Evolutionary conservation across 2,888 invertebrate species (phyloP).

Genomic region (Ichneumoninae sp.): DNA sequence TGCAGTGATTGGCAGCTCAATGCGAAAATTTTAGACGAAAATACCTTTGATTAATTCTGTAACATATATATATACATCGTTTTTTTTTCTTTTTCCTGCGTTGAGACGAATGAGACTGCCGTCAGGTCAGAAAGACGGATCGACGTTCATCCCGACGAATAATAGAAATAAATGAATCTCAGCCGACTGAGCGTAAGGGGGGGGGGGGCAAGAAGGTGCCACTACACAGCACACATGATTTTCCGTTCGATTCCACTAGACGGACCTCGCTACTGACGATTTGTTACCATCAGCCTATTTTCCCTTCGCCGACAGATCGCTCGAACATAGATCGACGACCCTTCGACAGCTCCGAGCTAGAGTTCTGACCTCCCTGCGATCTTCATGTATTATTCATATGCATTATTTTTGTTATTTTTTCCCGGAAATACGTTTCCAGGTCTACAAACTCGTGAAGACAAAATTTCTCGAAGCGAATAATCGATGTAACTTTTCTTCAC

Average conservation of each 20-base stretch:
- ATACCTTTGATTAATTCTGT: neutral
- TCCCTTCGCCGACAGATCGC: conserved; percentile 26
- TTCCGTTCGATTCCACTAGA: conserved; percentile 15
- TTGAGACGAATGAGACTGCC: conserved; percentile 36
- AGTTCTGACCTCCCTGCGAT: neutral
- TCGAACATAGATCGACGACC: conserved; percentile 52
- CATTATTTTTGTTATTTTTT: conserved; percentile 32
- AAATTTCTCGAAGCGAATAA: too few species aligned
- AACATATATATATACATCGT: neutral
- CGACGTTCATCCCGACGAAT: conserved; percentile 38
- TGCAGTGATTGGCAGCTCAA: neutral
- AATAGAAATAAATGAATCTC: conserved; percentile 53
- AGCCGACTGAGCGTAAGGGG: conserved; percentile 7
- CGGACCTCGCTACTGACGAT: conserved; percentile 3
- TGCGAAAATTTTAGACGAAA: neutral
- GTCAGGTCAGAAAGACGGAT: conserved; percentile 38
- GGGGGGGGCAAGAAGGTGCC: too few species aligned
- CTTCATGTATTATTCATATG: conserved; percentile 49
- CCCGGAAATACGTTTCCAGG: neutral
- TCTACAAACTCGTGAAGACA: too few species aligned
- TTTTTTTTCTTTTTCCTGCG: neutral
- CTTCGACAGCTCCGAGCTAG: conserved; percentile 28
- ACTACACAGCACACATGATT: conserved; percentile 20
- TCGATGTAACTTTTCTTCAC: too few species aligned
- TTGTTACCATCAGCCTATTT: conserved; percentile 7